Evolutionary conservation across 2,888 invertebrate genomes (phyloP).

Genomic region (Drosophila phalerata): DNA sequence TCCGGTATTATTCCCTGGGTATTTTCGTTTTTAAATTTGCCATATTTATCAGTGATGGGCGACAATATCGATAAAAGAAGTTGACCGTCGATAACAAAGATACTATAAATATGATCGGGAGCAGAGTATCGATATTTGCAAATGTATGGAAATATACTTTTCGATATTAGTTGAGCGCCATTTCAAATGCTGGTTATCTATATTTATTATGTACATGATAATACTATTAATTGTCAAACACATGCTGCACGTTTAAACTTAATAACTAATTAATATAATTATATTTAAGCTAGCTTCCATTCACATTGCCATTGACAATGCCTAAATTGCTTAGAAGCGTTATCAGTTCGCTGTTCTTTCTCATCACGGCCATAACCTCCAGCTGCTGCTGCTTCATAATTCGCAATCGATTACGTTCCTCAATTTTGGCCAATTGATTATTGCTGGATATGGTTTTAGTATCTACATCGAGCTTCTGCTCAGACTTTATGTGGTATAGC

Average conservation of each 20-base stretch:
- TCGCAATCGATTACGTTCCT: constrained; percentile 80
- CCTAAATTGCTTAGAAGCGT: constrained; percentile 75
- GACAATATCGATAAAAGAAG: too few relatives aligned
- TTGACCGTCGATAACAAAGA: too few relatives aligned
- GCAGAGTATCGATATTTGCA: too few relatives aligned
- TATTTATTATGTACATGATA: constrained; percentile 5
- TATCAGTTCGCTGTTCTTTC: constrained; percentile 83
- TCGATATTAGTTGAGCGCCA: background rate
- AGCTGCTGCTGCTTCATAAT: constrained; percentile 83
- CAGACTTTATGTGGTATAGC: constrained; percentile 81
- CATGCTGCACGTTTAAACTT: background rate
- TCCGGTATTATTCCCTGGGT: too few relatives aligned
- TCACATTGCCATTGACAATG: constrained; percentile 31
- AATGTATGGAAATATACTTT: background rate
- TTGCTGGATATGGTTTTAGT: constrained; percentile 77
- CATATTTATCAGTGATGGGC: too few relatives aligned
- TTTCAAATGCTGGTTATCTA: background rate
- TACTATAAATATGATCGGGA: too few relatives aligned
- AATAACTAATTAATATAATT: background rate
- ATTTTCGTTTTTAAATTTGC: too few relatives aligned
- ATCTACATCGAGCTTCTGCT: constrained; percentile 78
- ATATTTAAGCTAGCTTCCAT: constrained; percentile 2
- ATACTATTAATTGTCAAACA: constrained; percentile 6
- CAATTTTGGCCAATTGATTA: constrained; percentile 81
- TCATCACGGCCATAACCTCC: constrained; percentile 81